phyloP scores from a whole-genome alignment of 2,888 invertebrate genomes.

The Drosophila koepferae region DNA sequence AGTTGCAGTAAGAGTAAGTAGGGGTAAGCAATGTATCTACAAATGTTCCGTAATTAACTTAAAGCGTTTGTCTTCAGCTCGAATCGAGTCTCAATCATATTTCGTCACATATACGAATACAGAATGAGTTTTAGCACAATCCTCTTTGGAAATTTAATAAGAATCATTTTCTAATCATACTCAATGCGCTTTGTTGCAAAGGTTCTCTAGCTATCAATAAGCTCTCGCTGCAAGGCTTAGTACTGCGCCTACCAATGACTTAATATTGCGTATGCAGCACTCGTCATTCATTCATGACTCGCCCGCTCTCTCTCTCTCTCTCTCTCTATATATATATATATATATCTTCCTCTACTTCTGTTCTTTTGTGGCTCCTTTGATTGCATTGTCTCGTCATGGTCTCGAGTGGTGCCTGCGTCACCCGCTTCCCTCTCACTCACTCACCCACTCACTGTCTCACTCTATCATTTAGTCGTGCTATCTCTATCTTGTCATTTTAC shows the following conservation, averaged over 20 bases:
- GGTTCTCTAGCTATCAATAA: not conserved
- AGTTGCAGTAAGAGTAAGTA: too few species aligned
- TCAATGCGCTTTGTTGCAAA: not conserved
- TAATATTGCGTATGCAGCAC: slow-evolving; percentile 72
- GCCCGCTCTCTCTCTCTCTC: slow-evolving; percentile 36
- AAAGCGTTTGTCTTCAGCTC: too few species aligned
- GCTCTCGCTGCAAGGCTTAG: not conserved
- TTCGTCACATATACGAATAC: too few species aligned
- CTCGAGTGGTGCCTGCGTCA: slow-evolving; percentile 73
- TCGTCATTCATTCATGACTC: slow-evolving; percentile 71
- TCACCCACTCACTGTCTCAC: not conserved
- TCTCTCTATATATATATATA: not conserved
- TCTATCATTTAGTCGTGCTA: slow-evolving; percentile 8
- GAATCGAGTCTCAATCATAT: too few species aligned
- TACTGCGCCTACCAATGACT: slow-evolving; percentile 59
- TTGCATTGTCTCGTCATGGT: slow-evolving; percentile 82
- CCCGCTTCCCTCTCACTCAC: slow-evolving; percentile 6
- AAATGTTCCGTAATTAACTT: too few species aligned
- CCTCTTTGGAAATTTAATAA: not conserved
- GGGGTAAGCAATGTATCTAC: too few species aligned
- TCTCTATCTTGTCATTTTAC: slow-evolving; percentile 55
- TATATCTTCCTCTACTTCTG: not conserved
- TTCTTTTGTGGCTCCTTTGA: slow-evolving; percentile 69
- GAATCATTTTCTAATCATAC: not conserved
- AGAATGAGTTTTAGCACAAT: not conserved